Conservation (phyloP, 2,797 vertebrate genomes). For the Neosilurus hyrtlii region DNA sequence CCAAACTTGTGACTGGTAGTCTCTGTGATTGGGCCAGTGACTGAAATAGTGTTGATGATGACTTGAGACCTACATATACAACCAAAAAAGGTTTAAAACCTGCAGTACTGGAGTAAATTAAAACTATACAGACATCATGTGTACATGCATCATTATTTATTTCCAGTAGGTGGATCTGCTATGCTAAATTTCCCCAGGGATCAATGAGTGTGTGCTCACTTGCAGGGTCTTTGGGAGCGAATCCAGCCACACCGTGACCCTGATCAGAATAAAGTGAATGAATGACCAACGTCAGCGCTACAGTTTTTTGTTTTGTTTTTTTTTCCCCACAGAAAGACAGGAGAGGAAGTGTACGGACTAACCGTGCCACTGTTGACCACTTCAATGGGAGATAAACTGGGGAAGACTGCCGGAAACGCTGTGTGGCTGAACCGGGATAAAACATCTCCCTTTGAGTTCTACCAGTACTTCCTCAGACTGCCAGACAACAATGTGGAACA, state of each 20-base stretch:
- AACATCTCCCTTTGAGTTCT: slow-evolving; percentile 92
- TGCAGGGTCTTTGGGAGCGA: neutral
- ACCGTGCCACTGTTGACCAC: slow-evolving; percentile 91
- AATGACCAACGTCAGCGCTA: neutral
- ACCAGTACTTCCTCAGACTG: slow-evolving; percentile 92
- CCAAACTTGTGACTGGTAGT: too few species aligned
- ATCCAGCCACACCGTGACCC: neutral
- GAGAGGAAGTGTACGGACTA: slow-evolving; percentile 90
- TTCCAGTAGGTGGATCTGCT: neutral
- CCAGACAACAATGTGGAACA: slow-evolving; percentile 79
- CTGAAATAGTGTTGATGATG: too few species aligned
- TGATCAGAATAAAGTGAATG: neutral
- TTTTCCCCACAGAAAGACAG: slow-evolving; percentile 75
- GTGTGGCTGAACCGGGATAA: slow-evolving; percentile 91
- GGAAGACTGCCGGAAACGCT: slow-evolving; percentile 94
- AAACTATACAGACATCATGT: too few species aligned
- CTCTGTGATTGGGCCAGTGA: too few species aligned
- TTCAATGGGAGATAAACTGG: slow-evolving; percentile 88
- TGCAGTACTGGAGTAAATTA: too few species aligned
- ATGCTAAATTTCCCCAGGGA: neutral
- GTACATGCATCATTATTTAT: too few species aligned
- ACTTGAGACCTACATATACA: too few species aligned
- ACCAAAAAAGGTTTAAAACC: too few species aligned
- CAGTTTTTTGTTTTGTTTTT: neutral
- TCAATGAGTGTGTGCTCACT: neutral